A percentile compares a stretch with the other conserved stretches of the same genome.
Conservation (phyloP, 2,113 vertebrate genomes). For the Carollia perspicillata region DNA sequence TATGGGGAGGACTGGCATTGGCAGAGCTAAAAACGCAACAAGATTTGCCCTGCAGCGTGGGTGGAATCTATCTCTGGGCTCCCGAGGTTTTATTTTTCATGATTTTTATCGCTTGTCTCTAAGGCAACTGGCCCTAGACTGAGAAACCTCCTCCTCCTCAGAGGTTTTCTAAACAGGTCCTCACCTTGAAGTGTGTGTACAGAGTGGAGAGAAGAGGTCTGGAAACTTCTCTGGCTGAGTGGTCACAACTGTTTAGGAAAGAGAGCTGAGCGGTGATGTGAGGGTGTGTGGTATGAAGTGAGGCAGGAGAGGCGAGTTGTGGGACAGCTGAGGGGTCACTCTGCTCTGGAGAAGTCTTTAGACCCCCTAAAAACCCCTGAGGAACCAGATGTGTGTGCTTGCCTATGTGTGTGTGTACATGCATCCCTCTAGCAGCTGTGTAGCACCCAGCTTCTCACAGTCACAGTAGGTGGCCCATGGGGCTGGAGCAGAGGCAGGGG, state of each 20-base stretch:
- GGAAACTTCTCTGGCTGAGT: not conserved
- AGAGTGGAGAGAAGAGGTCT: not conserved
- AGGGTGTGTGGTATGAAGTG: not conserved
- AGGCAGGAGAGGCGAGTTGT: accelerated
- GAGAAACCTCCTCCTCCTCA: not conserved
- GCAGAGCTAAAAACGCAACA: not conserved
- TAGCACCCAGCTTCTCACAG: not conserved
- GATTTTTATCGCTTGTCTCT: not conserved
- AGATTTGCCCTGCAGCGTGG: not conserved
- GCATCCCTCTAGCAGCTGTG: accelerated
- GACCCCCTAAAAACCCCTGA: not conserved
- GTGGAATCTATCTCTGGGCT: not conserved
- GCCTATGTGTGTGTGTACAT: not conserved
- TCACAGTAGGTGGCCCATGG: not conserved
- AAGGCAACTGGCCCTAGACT: not conserved
- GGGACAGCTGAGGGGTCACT: not conserved
- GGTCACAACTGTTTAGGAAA: not conserved
- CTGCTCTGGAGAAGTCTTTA: not conserved
- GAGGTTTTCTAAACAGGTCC: conserved; percentile 50
- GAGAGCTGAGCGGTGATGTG: not conserved
- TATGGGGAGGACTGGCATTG: not conserved
- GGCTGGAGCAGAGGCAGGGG: no score
- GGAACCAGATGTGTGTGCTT: not conserved
- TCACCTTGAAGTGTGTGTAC: not conserved
- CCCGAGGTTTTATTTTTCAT: not conserved